Percentiles rank a stretch among this genome's conserved stretches.
phyloP scores from a whole-genome alignment of 2,888 invertebrate species.

The Cosmia trapezina region DNA sequence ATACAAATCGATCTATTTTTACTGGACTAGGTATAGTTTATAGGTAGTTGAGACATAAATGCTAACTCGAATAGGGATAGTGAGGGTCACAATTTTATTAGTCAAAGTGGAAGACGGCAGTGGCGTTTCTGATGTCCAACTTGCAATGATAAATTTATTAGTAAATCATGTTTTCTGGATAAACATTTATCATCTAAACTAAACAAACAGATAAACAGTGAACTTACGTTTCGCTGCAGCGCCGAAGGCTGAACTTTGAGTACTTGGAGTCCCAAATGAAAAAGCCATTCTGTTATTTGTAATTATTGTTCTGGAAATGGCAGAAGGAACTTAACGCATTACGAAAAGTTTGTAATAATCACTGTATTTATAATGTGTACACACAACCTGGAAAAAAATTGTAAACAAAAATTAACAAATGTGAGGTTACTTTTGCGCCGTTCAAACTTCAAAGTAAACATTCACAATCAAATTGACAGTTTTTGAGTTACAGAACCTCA shows the following conservation, averaged over 20 bases:
- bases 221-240: slow-evolving; percentile 91
- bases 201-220: background rate
- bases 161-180: background rate
- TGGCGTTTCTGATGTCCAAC: background rate
- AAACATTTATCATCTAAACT: background rate
- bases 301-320: background rate
- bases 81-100: background rate
- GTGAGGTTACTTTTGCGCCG: slow-evolving; percentile 20
- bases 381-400: slow-evolving; percentile 1
- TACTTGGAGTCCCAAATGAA: slow-evolving; percentile 81
- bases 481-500: too few species aligned
- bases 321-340: slow-evolving; percentile 22
- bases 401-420: slow-evolving; percentile 31
- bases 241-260: slow-evolving; percentile 85
- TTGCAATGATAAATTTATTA: background rate
- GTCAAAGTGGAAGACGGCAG: background rate
- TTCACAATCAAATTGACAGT: slow-evolving; percentile 14
- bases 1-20: too few species aligned
- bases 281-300: slow-evolving; percentile 78
- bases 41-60: background rate
- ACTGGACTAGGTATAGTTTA: too few species aligned
- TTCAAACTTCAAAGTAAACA: slow-evolving; percentile 21
- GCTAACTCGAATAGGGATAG: background rate
- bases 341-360: background rate
- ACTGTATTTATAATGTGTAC: background rate